phyloP scores from a whole-genome alignment of 2,113 vertebrate species.

The Megaptera novaeangliae region DNA sequence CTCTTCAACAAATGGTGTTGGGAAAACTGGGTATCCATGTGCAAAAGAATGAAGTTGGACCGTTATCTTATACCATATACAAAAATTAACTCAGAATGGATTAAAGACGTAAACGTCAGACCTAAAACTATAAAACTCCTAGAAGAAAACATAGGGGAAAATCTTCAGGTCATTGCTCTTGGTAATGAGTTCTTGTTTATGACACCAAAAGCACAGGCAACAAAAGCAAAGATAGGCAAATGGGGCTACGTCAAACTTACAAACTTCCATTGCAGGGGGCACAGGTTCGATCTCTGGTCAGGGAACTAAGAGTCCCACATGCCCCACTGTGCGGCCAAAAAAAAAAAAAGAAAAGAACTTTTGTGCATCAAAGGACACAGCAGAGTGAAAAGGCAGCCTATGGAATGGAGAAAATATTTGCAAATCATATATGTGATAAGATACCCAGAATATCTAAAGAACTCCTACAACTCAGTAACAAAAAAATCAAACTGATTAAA shows the following conservation, averaged over 20 bases:
- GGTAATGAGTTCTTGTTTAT: not conserved
- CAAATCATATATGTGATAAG: not conserved
- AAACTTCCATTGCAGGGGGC: not conserved
- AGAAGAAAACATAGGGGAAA: not conserved
- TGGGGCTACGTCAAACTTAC: not conserved
- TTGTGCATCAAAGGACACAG: not conserved
- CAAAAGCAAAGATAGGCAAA: not conserved
- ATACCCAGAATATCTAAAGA: not conserved
- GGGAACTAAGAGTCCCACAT: not conserved
- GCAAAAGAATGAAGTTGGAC: not conserved
- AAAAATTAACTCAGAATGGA: not conserved
- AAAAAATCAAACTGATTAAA: not conserved
- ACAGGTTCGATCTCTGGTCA: not conserved
- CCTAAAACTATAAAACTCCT: not conserved
- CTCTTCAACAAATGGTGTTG: not conserved
- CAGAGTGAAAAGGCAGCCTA: not conserved
- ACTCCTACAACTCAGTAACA: not conserved
- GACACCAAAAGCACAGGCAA: not conserved
- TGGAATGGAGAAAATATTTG: not conserved
- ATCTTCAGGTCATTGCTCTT: not conserved
- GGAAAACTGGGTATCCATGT: not conserved
- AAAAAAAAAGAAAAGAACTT: not conserved
- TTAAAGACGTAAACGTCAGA: not conserved
- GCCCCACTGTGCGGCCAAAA: not conserved
- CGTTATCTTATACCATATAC: not conserved